A percentile compares a stretch with the other conserved stretches of the same genome.
Evolutionary conservation across 2,797 vertebrate genomes (phyloP).

Genomic region (Sibirionetta formosa): DNA sequence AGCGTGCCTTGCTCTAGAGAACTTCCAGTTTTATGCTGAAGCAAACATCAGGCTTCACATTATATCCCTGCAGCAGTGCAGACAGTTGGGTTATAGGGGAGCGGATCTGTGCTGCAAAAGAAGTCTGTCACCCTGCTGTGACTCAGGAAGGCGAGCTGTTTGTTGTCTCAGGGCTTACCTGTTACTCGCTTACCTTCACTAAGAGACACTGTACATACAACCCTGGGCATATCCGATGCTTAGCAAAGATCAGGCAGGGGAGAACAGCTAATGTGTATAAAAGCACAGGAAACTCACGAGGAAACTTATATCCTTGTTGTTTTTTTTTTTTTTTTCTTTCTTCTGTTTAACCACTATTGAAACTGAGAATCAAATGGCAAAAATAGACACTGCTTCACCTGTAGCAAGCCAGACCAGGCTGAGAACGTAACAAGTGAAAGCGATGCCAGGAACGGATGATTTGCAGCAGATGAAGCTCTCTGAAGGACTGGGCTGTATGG

Average conservation of each 20-base stretch:
- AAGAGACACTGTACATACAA: not conserved
- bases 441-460: not conserved
- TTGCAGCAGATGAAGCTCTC: not conserved
- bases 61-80: not conserved
- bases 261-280: not conserved
- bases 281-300: not conserved
- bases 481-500: not conserved
- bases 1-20: not conserved
- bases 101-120: not conserved
- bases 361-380: not conserved
- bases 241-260: not conserved
- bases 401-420: not conserved
- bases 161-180: not conserved
- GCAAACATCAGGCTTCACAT: rapidly evolving
- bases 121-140: not conserved
- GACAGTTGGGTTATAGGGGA: not conserved
- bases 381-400: rapidly evolving
- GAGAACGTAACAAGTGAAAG: not conserved
- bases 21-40: not conserved
- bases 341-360: not conserved
- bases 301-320: no score
- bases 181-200: not conserved
- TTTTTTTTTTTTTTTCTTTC: not conserved
- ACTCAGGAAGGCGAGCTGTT: not conserved
- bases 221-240: not conserved